Conservation (phyloP, 1,140 invertebrate genomes). For the Platyscapa corneri region DNA sequence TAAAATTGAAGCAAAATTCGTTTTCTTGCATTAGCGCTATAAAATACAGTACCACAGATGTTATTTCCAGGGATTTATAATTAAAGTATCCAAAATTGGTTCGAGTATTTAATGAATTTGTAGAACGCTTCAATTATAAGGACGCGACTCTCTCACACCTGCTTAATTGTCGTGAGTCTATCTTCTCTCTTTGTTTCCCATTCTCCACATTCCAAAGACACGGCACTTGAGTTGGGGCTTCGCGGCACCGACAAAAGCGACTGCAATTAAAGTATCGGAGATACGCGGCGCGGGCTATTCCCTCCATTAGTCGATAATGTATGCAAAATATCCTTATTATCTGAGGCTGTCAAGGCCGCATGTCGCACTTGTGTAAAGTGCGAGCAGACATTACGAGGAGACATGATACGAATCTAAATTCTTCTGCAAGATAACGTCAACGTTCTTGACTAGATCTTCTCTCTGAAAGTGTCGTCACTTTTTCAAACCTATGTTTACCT, state of each 20-base stretch:
- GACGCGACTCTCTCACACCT: background rate
- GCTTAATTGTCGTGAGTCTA: background rate
- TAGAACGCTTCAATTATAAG: background rate
- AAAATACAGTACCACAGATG: too few species aligned
- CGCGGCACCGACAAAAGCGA: background rate
- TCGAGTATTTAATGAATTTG: background rate
- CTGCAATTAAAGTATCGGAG: constrained; percentile 17
- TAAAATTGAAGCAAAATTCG: too few species aligned
- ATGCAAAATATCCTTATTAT: constrained; percentile 73
- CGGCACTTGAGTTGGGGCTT: background rate
- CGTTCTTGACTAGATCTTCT: constrained; percentile 15
- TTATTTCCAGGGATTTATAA: too few species aligned
- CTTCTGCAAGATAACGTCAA: constrained; percentile 13
- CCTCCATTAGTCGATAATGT: constrained; percentile 70
- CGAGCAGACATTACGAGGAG: constrained; percentile 49
- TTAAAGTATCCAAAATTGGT: background rate
- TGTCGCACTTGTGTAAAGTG: constrained; percentile 52
- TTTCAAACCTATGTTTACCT: background rate
- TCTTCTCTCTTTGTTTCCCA: constrained; percentile 12
- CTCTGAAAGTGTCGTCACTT: constrained; percentile 32
- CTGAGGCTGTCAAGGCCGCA: constrained; percentile 52
- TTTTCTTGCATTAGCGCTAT: too few species aligned
- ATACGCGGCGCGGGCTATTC: constrained; percentile 54
- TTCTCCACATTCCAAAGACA: background rate
- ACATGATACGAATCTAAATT: constrained; percentile 64